Base-by-base conservation (phyloP, 1,140 invertebrate genomes). In the Listronotus oregonensis region DNA sequence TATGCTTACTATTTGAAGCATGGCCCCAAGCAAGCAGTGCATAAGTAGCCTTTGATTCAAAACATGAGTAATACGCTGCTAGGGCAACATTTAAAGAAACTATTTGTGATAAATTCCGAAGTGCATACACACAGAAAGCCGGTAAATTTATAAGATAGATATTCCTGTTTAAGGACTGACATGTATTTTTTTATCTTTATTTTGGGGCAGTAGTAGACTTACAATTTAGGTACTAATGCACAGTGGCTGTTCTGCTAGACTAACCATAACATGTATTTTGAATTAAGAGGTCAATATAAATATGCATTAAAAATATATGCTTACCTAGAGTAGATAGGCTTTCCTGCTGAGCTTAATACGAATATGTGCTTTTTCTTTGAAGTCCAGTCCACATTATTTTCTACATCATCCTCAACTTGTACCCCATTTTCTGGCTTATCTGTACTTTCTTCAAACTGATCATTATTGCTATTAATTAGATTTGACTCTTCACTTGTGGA, bases 251-350 rank as follows among this genome's bases (percentile, higher is more conserved):
- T 42, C 3, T 7, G 3, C 3, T 14, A 42, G 39, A 12, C 14
- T 12, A 2, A 58, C 42, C 6, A 44, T 46, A 18, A 40, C 7
- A 55, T 9, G 57, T n/a, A 12, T 14, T 42, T 11, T 12, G 14
- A 42, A 12, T 42, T 42, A 12, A 14, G 8, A 54, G 27, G n/a
- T 34, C 0, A 11, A 37, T 6, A 9, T 50, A 21, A 50, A 18
- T 50, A 11, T 8, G 2, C 43, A 44, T 14, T 47, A n/a, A n/a
- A 46, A 10, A 3, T n/a, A 47, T 27, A 27, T 27, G 12, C 27
- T 21, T 58, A 94, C 86, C 95, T 87, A 27, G 94, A 94, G 81
- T 97, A 98, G 66, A 98, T 94, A 17, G 96, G 95, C 81, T 98
- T 98, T 10, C 96, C 95, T 14, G 95, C 92, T 76, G 94, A 90